Evolutionary conservation across 2,113 vertebrate species (phyloP).

Genomic region (Seriola rivoliana): DNA sequence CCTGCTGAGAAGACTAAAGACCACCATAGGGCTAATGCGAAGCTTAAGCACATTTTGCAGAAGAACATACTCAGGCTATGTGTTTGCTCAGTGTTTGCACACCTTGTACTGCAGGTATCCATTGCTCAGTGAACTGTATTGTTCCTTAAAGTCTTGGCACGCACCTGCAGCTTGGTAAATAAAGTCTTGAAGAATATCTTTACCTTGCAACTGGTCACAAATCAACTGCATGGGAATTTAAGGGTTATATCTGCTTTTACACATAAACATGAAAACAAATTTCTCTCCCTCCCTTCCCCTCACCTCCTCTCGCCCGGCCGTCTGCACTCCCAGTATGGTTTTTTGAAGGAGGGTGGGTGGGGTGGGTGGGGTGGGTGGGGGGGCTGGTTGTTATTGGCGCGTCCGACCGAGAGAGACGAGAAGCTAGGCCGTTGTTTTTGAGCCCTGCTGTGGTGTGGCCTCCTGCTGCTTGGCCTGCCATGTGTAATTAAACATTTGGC

Average conservation of each 20-base stretch:
- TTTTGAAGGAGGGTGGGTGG: constrained; percentile 50
- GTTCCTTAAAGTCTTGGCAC: neutral
- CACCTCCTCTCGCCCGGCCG: constrained; percentile 36
- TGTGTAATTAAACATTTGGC: constrained; percentile 99
- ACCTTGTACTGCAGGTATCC: constrained; percentile 33
- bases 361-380: neutral
- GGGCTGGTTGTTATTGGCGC: constrained; percentile 82
- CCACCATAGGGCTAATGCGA: constrained; percentile 41
- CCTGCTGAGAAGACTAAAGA: constrained; percentile 68
- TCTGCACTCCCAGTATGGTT: constrained; percentile 62
- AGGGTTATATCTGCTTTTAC: constrained; percentile 42
- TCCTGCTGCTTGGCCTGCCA: constrained; percentile 97
- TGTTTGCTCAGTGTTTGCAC: constrained; percentile 52
- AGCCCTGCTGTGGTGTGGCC: constrained; percentile 87
- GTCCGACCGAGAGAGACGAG: constrained; percentile 61
- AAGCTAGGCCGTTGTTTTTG: constrained; percentile 87
- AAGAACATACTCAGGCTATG: constrained; percentile 31
- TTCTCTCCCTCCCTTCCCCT: constrained; percentile 25
- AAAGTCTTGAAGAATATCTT: neutral
- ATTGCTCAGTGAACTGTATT: constrained; percentile 12
- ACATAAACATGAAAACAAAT: constrained; percentile 51
- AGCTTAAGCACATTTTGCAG: constrained; percentile 46
- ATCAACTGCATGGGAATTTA: neutral
- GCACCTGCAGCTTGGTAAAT: neutral
- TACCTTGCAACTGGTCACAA: constrained; percentile 8